Base-by-base conservation (phyloP, 2,888 invertebrate genomes). In the Scaptomyza flava region DNA sequence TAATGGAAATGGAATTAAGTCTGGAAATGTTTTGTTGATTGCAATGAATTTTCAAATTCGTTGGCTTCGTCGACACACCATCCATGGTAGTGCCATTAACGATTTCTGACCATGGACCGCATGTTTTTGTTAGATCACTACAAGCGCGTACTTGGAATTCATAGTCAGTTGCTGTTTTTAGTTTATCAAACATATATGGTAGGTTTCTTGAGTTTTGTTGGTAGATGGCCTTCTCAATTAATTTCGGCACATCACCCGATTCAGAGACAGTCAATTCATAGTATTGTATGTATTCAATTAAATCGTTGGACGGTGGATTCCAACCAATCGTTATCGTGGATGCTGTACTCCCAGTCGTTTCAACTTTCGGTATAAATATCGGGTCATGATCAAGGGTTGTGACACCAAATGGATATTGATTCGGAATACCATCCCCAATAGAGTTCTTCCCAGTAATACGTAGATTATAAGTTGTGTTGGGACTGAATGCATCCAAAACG, bases 11-110 rank as follows among this genome's bases (percentile, higher is more conserved):
- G 56, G 93, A 94, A 88, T 94, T 94, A 8, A 89, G 82, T 4
- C 90, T 80, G 2, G 92, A 90, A 8, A 90, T 89, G 77, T 94
- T 94, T 84, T 94, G 94, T 83, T 94, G 94, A 74, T 93, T 93
- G 89, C 97, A 97, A n/a, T 93, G 92, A 1, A 96, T 93, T 6
- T 92, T 91, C 0, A 96, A 93, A 88, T 96, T 94, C 69, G 93
- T 93, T 0, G 97, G 97, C 62, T 95, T 94, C 45, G 95, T 95
- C 1, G 97, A 95, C 12, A 94, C 94, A 3, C 97, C 97, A 90
- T 97, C 97, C 92, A 96, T 93, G 0, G 97, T 97, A 0, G 96
- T 96, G 0, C 96, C 97, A 88, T 95, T 95, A 72, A 96, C 95
- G 78, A 94, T 93, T 34, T 94, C 93, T 0, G 97, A 97, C 95